phyloP scores from a whole-genome alignment of 2,888 invertebrate genomes.

The Andrena trimmerana region DNA sequence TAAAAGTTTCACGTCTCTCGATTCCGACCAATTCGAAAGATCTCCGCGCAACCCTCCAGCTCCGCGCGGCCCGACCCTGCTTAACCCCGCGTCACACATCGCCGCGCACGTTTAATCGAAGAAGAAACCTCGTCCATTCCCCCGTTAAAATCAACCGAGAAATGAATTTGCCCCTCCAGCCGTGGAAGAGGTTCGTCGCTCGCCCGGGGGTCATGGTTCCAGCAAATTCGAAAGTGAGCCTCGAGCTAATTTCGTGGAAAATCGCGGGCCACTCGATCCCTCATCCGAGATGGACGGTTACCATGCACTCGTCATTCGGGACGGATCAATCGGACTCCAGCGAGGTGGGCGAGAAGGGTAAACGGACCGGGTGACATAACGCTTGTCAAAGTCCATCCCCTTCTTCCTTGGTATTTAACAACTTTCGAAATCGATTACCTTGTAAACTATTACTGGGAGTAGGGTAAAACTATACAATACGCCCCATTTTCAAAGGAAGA shows the following conservation, averaged over 20 bases:
- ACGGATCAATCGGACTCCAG: constrained; percentile 42
- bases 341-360: constrained; percentile 23
- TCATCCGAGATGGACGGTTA: constrained; percentile 33
- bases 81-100: constrained; percentile 4
- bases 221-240: constrained; percentile 56
- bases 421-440: constrained; percentile 2
- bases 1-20: constrained; percentile 76
- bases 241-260: constrained; percentile 67
- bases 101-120: constrained; percentile 46
- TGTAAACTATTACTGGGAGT: neutral
- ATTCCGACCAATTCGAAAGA: constrained; percentile 63
- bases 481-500: no score
- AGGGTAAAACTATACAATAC: no score
- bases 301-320: constrained; percentile 27
- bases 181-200: neutral
- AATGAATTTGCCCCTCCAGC: constrained; percentile 20
- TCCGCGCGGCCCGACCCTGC: constrained; percentile 20
- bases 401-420: constrained; percentile 16
- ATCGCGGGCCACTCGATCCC: constrained; percentile 58
- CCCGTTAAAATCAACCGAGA: constrained; percentile 28
- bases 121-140: constrained; percentile 17
- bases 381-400: constrained; percentile 32
- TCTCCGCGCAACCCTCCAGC: constrained; percentile 42
- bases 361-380: constrained; percentile 39
- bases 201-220: neutral